phyloP scores from a whole-genome alignment of 2,888 invertebrate species.

The Hoplodrina ambigua region DNA sequence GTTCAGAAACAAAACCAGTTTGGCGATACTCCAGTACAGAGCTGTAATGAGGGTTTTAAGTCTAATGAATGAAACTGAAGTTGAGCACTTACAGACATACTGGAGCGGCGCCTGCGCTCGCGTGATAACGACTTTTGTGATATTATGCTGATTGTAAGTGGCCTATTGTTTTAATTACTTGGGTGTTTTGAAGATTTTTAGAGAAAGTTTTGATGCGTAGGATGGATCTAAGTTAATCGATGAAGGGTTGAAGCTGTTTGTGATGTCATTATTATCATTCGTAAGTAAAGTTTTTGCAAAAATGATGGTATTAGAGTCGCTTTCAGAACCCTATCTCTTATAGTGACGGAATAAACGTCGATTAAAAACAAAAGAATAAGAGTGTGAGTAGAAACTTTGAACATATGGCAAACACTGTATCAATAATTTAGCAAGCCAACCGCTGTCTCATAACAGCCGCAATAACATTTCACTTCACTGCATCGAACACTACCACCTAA shows the following conservation, averaged over 20 bases:
- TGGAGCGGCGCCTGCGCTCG: constrained; percentile 61
- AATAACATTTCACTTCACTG: constrained; percentile 31
- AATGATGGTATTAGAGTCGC: no score
- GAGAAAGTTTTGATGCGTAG: constrained; percentile 9
- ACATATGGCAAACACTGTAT: not conserved
- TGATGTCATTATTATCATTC: not conserved
- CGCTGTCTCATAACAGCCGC: no score
- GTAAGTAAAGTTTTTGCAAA: not conserved
- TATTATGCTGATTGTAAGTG: constrained; percentile 61
- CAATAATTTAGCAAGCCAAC: constrained; percentile 7
- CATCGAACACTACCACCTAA: constrained; percentile 10
- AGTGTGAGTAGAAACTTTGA: not conserved
- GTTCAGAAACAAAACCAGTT: constrained; percentile 70
- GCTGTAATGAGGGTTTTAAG: constrained; percentile 69
- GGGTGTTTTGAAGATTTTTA: constrained; percentile 39
- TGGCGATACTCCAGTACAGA: constrained; percentile 73
- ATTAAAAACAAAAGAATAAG: not conserved
- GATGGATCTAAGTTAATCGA: not conserved
- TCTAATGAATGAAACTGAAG: constrained; percentile 72
- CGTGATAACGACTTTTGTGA: constrained; percentile 63
- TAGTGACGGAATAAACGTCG: no score
- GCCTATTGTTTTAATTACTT: constrained; percentile 64
- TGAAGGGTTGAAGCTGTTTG: not conserved
- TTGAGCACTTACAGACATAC: constrained; percentile 61
- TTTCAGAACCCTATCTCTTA: no score